Evolutionary conservation across 1,140 invertebrate species (phyloP).

Genomic region (Tetraneura akinire): DNA sequence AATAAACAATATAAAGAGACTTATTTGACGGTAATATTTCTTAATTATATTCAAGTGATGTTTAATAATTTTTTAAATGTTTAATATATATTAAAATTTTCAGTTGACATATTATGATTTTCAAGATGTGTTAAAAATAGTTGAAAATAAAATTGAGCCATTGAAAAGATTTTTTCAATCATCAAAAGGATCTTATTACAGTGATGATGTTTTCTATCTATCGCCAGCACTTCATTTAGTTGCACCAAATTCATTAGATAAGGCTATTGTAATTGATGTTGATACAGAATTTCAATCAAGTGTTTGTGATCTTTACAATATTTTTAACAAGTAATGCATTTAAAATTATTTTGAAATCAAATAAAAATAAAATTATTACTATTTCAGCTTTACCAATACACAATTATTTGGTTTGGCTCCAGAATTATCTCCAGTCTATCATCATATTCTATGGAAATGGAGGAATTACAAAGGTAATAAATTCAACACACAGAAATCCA

Average conservation of each 20-base stretch:
- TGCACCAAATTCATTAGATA: slow-evolving; percentile 65
- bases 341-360: not conserved
- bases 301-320: slow-evolving; percentile 67
- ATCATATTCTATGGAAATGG: slow-evolving; percentile 74
- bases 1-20: slow-evolving; percentile 6
- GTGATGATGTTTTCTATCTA: slow-evolving; percentile 79
- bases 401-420: slow-evolving; percentile 75
- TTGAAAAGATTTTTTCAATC: slow-evolving; percentile 78
- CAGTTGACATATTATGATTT: slow-evolving; percentile 68
- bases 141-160: slow-evolving; percentile 68
- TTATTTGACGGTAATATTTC: not conserved
- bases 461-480: slow-evolving; percentile 66
- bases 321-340: slow-evolving; percentile 68
- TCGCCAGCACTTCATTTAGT: slow-evolving; percentile 76
- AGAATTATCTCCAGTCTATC: slow-evolving; percentile 80
- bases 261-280: slow-evolving; percentile 75
- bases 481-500: slow-evolving; percentile 60
- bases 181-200: slow-evolving; percentile 78
- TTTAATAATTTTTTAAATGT: too few relatives aligned
- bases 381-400: slow-evolving; percentile 59
- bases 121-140: slow-evolving; percentile 63
- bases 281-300: slow-evolving; percentile 78
- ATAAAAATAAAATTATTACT: slow-evolving; percentile 42
- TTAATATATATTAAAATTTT: not conserved
- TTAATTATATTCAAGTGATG: too few relatives aligned